Base-by-base conservation (phyloP, 53 echinoderm and acorn worm genomes). In the Astropecten irregularis region DNA sequence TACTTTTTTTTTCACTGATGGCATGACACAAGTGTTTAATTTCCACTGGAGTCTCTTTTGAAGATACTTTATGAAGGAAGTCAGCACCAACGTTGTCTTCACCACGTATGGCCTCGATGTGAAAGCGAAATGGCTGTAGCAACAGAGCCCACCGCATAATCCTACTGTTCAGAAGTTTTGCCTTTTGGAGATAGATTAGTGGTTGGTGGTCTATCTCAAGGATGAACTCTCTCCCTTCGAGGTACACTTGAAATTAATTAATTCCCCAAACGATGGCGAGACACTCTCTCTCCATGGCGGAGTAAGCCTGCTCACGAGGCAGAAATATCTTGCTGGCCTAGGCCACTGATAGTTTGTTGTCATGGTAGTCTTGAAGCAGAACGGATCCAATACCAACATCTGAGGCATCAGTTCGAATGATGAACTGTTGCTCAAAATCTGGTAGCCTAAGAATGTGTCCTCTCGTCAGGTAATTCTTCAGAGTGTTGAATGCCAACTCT, bases 401-500 rank as follows among this genome's bases (percentile, higher is more conserved):
- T 1, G 70, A 70, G 4, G 84, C 84, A 60, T 84, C 84, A 28
- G 84, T 84, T 32, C 84, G 51, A n/a, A 84, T 47, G 31, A 84
- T 57, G 47, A 84, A 84, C 14, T 29, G n/a, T 50, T 36, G 31
- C 15, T 14, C 40, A 27, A 69, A 52, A 46, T 83, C 70, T 14
- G 84, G 84, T 7, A 83, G 42, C 2, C 28, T 14, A 2, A 71
- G 46, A 32, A 84, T 84, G 29, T 71, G 84, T 2, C 14, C 15
- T 6, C 22, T 33, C 0, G 28, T 60, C 9, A 84, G 61, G 3
- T 57, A 32, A 33, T 71, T 29, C 40, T 84, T 84, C 28, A 84
- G 40, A 25, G 49, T 60, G 9, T 13, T 11, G 26, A 59, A 84
- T 3, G 71, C 70, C 0, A 26, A 0, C 29, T 71, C 84, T 14